Evolutionary conservation across 1,140 invertebrate genomes (phyloP).

Genomic region (Bombyx mori): DNA sequence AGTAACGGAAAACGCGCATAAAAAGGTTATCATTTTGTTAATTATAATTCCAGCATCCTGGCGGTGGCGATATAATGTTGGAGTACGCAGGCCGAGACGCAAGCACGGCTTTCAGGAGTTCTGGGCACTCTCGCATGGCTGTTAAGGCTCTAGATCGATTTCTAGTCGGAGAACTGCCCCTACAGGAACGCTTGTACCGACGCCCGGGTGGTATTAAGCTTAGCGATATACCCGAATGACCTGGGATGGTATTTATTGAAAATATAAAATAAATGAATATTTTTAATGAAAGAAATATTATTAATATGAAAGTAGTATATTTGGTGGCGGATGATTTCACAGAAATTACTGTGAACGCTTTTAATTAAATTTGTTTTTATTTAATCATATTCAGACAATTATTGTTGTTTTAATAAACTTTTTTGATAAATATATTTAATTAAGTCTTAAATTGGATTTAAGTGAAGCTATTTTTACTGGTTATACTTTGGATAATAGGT

Average conservation of each 20-base stretch:
- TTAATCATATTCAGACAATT: background rate
- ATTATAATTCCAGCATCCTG: constrained; percentile 79
- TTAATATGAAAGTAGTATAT: too few relatives aligned
- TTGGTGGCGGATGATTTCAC: background rate
- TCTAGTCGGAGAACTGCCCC: constrained; percentile 80
- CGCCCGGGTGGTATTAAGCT: constrained; percentile 54
- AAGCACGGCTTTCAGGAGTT: constrained; percentile 85
- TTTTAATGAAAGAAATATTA: too few relatives aligned
- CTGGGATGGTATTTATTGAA: too few relatives aligned
- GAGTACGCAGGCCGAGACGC: constrained; percentile 91
- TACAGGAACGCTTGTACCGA: constrained; percentile 79
- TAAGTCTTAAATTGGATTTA: too few relatives aligned
- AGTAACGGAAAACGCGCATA: too few relatives aligned
- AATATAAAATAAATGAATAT: too few relatives aligned
- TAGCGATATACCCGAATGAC: constrained; percentile 60
- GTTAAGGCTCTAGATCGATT: constrained; percentile 75
- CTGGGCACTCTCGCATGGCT: constrained; percentile 81
- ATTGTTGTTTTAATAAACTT: too few relatives aligned
- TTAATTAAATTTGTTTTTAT: background rate
- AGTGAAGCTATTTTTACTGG: too few relatives aligned
- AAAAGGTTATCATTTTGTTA: background rate
- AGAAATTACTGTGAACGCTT: background rate
- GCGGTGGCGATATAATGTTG: constrained; percentile 86
- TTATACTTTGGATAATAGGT: too few relatives aligned
- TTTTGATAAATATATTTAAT: too few relatives aligned